phyloP scores from a whole-genome alignment of 2,113 vertebrate genomes.

The Elgaria multicarinata region DNA sequence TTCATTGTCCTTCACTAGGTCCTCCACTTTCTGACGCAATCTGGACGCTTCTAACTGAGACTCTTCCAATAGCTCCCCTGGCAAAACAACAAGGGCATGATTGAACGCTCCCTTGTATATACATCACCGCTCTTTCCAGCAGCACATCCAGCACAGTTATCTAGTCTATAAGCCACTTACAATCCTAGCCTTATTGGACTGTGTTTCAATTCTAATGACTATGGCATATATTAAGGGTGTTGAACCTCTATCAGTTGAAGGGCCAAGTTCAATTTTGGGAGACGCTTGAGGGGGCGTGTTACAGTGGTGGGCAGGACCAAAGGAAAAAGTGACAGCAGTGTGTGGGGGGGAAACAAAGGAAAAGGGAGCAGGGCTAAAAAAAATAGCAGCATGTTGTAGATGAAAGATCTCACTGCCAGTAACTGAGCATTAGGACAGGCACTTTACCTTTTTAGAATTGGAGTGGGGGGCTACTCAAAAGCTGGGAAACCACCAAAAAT shows the following conservation, averaged over 20 bases:
- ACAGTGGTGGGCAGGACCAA: background rate
- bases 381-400: too few relatives aligned
- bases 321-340: too few relatives aligned
- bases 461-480: too few relatives aligned
- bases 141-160: background rate
- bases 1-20: conserved; percentile 91
- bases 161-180: background rate
- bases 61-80: conserved; percentile 94
- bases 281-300: too few relatives aligned
- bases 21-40: conserved; percentile 92
- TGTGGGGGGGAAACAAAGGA: too few relatives aligned
- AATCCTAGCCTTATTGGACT: too few relatives aligned
- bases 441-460: too few relatives aligned
- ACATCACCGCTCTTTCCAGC: fast-evolving
- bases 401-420: too few relatives aligned
- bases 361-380: too few relatives aligned
- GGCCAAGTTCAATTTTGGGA: too few relatives aligned
- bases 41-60: conserved; percentile 92
- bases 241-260: too few relatives aligned
- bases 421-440: too few relatives aligned
- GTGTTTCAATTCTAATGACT: background rate
- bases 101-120: background rate
- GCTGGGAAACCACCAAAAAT: background rate
- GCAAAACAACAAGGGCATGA: conserved; percentile 23
- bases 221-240: background rate